Evolutionary conservation across 1,140 invertebrate genomes (phyloP).

Genomic region (Homarus americanus): DNA sequence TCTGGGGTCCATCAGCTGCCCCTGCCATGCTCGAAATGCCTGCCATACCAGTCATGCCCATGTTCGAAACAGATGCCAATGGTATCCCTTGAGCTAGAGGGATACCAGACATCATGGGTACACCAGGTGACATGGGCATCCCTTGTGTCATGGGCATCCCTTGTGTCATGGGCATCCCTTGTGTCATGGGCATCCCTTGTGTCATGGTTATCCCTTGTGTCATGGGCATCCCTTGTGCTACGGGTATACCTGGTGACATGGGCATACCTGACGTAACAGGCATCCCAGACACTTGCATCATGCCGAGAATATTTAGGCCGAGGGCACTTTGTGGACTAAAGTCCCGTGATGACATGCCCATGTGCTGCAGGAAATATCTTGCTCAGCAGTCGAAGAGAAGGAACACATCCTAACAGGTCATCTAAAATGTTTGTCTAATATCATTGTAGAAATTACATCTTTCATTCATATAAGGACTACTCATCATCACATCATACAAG

Average conservation of each 20-base stretch:
- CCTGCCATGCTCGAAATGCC: conserved; percentile 34
- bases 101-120: conserved; percentile 43
- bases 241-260: conserved; percentile 17
- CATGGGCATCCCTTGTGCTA: conserved; percentile 28
- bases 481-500: conserved; percentile 28
- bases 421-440: conserved; percentile 13
- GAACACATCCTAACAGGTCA: conserved; percentile 30
- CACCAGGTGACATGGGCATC: conserved; percentile 43
- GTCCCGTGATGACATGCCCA: conserved; percentile 56
- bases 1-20: conserved; percentile 6
- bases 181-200: conserved; percentile 32
- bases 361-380: conserved; percentile 62
- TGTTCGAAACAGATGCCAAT: conserved; percentile 24
- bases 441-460: neutral
- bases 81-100: conserved; percentile 25
- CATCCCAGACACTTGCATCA: conserved; percentile 59
- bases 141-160: conserved; percentile 51
- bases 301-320: conserved; percentile 59
- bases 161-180: conserved; percentile 18
- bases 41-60: conserved; percentile 35
- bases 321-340: conserved; percentile 55
- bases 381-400: conserved; percentile 35
- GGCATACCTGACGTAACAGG: conserved; percentile 28
- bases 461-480: conserved; percentile 3
- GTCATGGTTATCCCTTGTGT: too few relatives aligned